These are phyloP conservation scores for Epistrophella euchroma DNA, from an alignment of 2,888 invertebrate species.

Conservation along the genomic window DNA sequence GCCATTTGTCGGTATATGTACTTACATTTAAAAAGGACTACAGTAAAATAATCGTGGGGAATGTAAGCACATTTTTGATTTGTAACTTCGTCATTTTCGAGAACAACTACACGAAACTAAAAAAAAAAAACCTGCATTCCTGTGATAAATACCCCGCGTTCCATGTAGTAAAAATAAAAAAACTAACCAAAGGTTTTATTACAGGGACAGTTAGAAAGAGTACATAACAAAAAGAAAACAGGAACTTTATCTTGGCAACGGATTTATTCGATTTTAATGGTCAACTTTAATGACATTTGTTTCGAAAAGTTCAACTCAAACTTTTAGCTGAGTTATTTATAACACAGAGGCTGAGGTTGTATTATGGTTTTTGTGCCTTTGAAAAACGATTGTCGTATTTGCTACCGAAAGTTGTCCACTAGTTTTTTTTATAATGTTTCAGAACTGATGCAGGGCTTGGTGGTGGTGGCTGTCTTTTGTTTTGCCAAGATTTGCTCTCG, in stretches of 20 bases:
- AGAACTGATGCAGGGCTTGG: slow-evolving; percentile 1
- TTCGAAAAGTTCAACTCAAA: slow-evolving; percentile 62
- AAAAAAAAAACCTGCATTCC: slow-evolving; percentile 40
- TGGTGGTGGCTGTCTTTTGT: slow-evolving; percentile 6
- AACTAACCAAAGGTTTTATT: neutral
- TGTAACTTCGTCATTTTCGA: slow-evolving; percentile 18
- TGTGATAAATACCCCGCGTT: slow-evolving; percentile 31
- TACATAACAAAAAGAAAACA: neutral
- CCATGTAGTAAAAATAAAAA: slow-evolving; percentile 39
- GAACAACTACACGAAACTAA: neutral
- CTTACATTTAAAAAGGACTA: neutral
- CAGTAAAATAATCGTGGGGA: neutral
- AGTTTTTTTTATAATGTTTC: slow-evolving; percentile 23
- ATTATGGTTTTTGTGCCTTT: slow-evolving; percentile 9
- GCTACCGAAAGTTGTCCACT: slow-evolving; percentile 29
- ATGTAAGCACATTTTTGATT: neutral
- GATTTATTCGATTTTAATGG: slow-evolving; percentile 74
- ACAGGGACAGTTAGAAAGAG: neutral
- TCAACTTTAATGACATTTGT: slow-evolving; percentile 71
- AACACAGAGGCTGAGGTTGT: slow-evolving; percentile 40
- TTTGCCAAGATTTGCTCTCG: slow-evolving; percentile 40
- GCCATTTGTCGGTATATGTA: neutral
- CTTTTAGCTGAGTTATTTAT: slow-evolving; percentile 53
- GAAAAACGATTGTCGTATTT: slow-evolving; percentile 31
- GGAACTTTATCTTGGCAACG: slow-evolving; percentile 64